Evolutionary conservation across 2,113 vertebrate genomes (phyloP).

Genomic region (Pseudonaja textilis): DNA sequence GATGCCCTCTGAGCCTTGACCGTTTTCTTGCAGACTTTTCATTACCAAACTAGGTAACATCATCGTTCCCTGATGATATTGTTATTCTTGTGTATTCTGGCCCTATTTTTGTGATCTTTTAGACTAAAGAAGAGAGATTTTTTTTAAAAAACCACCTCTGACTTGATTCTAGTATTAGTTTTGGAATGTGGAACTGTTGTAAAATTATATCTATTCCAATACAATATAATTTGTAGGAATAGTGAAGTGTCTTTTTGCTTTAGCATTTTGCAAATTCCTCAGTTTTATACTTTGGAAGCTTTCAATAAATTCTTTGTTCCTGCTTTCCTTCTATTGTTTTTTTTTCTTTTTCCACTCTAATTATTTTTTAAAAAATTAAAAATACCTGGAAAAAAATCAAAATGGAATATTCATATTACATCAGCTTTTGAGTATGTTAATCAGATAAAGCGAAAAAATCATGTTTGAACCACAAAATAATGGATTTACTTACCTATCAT

Average conservation of each 20-base stretch:
- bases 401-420: not conserved
- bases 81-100: not conserved
- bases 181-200: not conserved
- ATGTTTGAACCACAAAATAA: not conserved
- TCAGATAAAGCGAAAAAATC: not conserved
- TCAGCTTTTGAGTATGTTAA: not conserved
- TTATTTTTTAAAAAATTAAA: not conserved
- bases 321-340: not conserved
- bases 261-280: not conserved
- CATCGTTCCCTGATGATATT: not conserved
- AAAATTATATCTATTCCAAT: not conserved
- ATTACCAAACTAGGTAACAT: not conserved
- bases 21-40: not conserved
- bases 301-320: not conserved
- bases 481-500: constrained; percentile 72
- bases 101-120: not conserved
- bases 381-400: not conserved
- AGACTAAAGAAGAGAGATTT: not conserved
- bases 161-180: not conserved
- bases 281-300: not conserved
- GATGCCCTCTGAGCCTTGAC: not conserved
- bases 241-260: not conserved
- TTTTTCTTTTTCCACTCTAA: not conserved
- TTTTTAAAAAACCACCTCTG: not conserved
- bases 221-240: not conserved